Percentiles rank a stretch among this genome's conserved stretches.
Conservation (phyloP, 2,888 invertebrate species). For the Oligia latruncula region DNA sequence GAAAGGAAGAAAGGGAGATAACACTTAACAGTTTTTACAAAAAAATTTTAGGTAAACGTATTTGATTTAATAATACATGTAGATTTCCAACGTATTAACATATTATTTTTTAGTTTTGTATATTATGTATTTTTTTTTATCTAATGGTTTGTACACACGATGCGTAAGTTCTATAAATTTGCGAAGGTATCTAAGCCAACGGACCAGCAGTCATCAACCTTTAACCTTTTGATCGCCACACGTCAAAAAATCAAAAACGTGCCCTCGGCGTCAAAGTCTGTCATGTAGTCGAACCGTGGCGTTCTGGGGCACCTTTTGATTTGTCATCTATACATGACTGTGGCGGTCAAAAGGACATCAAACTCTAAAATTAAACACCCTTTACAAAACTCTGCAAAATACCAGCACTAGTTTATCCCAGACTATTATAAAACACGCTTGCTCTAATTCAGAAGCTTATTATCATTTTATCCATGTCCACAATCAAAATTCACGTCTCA, state of each 20-base stretch:
- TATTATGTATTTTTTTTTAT: neutral
- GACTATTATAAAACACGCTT: conserved; percentile 44
- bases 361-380: neutral
- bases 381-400: neutral
- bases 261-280: too few relatives aligned
- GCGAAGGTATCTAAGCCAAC: neutral
- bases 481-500: conserved; percentile 72
- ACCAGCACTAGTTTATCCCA: conserved; percentile 4
- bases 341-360: too few relatives aligned
- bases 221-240: neutral
- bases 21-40: neutral
- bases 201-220: neutral
- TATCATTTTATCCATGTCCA: conserved; percentile 67
- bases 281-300: too few relatives aligned
- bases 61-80: neutral
- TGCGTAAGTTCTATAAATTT: neutral
- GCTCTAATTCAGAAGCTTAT: conserved; percentile 63
- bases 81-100: neutral
- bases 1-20: neutral
- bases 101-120: neutral
- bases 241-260: too few relatives aligned
- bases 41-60: too few relatives aligned
- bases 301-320: too few relatives aligned
- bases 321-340: too few relatives aligned
- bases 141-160: neutral